Base-by-base conservation (phyloP, 2,888 invertebrate species). In the Polyommatus icarus region DNA sequence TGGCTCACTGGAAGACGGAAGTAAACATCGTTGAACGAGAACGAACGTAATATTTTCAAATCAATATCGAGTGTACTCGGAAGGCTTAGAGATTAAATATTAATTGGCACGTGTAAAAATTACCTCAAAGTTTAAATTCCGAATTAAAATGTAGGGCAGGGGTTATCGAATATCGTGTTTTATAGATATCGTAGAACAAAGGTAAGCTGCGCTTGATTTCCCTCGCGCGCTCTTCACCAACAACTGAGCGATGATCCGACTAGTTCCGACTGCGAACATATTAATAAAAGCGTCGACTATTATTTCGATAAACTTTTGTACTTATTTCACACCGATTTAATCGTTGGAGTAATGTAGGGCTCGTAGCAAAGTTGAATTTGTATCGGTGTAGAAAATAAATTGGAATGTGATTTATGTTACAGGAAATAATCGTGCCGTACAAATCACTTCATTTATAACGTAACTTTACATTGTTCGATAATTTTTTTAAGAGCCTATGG, bases 201-300 rank as follows among this genome's bases (percentile, higher is more conserved):
- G 82, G 83, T 83, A 83, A 83, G 79, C 82, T 81, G 80, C 80
- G 78, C 82, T 83, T 86, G 85, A 87, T 87, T 87, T 87, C 87
- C 86, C 85, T 81, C 78, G 80, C 82, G 77, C 77, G 83, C 82
- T 79, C 84, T 83, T 79, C 81, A 82, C 81, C 79, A 18, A 54
- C 54, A 76, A 72, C 80, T 83, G 83, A 83, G 83, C 82, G 83
- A 83, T 83, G 83, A 83, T 83, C 81, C 83, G 81, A 79, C 82
- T 77, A 79, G 80, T 78, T 81, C 78, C 73, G 79, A 80, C 79
- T 80, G 78, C 76, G 77, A 80, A 81, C 81, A 81, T 81, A 82
- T 80, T 80, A 81, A 81, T 82, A 80, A 81, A 82, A 79, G 78
- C 78, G 78, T 79, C 79, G 32, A 18, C 40, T 71, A 36, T 32